These are phyloP conservation scores for Spinus pinus DNA, from an alignment of 2,797 vertebrate species.

Conservation along the genomic window DNA sequence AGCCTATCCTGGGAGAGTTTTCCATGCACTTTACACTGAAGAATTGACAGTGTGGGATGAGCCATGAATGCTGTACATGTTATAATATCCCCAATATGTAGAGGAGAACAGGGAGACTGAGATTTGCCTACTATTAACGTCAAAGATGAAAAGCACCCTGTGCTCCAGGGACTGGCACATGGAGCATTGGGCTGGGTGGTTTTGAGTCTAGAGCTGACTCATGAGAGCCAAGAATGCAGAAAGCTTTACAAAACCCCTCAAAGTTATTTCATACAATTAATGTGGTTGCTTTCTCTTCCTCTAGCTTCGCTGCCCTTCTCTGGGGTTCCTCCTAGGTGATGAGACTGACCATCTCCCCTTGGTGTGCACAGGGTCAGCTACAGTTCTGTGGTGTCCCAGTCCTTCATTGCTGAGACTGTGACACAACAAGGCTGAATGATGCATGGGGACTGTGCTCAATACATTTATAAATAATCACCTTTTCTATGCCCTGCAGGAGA, in stretches of 20 bases:
- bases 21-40: neutral
- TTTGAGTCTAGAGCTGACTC: neutral
- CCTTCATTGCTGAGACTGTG: neutral
- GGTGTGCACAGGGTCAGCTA: neutral
- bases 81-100: neutral
- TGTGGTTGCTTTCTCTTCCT: neutral
- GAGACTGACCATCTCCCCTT: neutral
- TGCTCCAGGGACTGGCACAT: neutral
- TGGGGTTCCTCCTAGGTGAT: neutral
- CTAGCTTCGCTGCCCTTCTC: neutral
- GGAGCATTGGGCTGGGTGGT: neutral
- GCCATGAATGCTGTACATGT: fast-evolving
- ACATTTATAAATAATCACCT: slow-evolving; percentile 48
- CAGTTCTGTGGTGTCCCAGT: neutral
- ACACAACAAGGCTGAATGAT: slow-evolving; percentile 1
- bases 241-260: neutral
- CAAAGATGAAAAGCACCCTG: neutral
- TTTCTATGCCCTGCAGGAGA: slow-evolving; percentile 29
- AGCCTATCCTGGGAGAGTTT: neutral
- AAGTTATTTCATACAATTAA: neutral
- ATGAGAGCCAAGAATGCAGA: neutral
- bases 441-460: slow-evolving; percentile 1
- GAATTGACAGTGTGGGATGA: neutral
- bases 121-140: neutral
- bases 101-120: neutral